These are phyloP conservation scores for Paramormyrops hopkinsi DNA, from an alignment of 2,797 vertebrate genomes.

Conservation along the genomic window DNA sequence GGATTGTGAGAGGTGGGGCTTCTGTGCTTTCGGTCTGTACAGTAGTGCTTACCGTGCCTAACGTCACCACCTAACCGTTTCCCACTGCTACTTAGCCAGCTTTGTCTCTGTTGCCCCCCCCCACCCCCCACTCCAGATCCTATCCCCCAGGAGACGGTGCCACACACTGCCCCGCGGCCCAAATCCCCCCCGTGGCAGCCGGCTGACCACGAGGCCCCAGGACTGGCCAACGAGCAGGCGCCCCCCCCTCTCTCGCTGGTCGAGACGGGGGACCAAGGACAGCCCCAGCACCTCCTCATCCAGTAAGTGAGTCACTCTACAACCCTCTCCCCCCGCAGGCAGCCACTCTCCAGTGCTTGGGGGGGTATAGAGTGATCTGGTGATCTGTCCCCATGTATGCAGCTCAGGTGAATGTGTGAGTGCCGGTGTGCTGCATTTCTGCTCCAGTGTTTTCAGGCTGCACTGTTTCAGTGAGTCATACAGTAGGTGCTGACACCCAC, in stretches of 20 bases:
- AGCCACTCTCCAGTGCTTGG: not conserved
- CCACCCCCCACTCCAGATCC: constrained; percentile 53
- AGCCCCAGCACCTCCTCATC: constrained; percentile 64
- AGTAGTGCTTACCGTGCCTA: not conserved
- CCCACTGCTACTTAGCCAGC: not conserved
- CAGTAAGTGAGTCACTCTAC: constrained; percentile 49
- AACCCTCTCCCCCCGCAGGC: not conserved
- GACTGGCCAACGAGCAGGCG: constrained; percentile 66
- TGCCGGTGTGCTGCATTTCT: not conserved
- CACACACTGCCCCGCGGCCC: constrained; percentile 75
- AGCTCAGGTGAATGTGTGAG: not conserved
- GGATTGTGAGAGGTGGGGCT: not conserved
- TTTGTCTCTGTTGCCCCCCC: constrained; percentile 22
- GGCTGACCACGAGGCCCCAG: constrained; percentile 65
- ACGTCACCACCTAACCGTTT: not conserved
- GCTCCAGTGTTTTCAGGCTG: not conserved
- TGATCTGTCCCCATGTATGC: not conserved
- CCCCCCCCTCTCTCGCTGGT: constrained; percentile 67
- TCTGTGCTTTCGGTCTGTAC: not conserved
- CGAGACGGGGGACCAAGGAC: constrained; percentile 66
- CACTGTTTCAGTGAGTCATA: not conserved
- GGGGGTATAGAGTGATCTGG: not conserved
- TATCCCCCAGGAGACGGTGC: constrained; percentile 67
- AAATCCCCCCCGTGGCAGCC: constrained; percentile 77
- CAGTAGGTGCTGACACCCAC: not conserved